Evolutionary conservation across 2,113 vertebrate genomes (phyloP), one percentile per base, ranked within the genome.

Genomic region (Potamarius usumacintae): DNA sequence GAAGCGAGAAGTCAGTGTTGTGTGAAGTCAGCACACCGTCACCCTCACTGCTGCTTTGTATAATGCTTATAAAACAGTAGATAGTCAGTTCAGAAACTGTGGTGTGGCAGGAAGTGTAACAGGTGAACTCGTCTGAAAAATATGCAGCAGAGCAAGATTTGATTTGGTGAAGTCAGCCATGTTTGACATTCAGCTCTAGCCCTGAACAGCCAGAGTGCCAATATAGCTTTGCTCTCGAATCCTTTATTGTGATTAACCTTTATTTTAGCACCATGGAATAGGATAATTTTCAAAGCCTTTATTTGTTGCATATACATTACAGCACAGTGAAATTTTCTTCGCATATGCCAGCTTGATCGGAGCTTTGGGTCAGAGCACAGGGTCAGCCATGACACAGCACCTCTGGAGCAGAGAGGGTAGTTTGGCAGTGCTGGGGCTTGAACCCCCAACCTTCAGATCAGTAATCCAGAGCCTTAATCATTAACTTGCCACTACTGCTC

Each of bases 111-210:
- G 63, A 81, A 57, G 63, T 79, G 52, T 11, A 22, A 42, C 20
- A 50, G 22, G 14, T 65, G 18, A 34, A 42, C 22, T 18, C 42
- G 7, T 82, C 65, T 30, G 53, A n/a, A 50, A 80, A 85, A 62
- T 82, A 87, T 87, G 86, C 65, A 52, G 67, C n/a, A n/a, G 15
- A 30, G 55, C 79, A 52, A 83, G 86, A 74, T 87, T 52, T 83
- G 71, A 57, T 82, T n/a, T 22, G 34, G 5, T 63, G 65, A 58
- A 67, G 34, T 86, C 34, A 53, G n/a, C 60, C 85, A 67, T 67
- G 60, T 57, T 78, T 86, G 27, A 69, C 34, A 9, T 12, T 14
- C 14, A 10, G 12, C 1, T 55, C 7, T n/a, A 9, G 15, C 65
- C 14, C n/a, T 57, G 30, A 60, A 42, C 17, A 10, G 18, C 14